Evolutionary conservation across 2,888 invertebrate genomes (phyloP), one percentile per base, ranked within the genome.

Genomic region (Anoncus sp.): DNA sequence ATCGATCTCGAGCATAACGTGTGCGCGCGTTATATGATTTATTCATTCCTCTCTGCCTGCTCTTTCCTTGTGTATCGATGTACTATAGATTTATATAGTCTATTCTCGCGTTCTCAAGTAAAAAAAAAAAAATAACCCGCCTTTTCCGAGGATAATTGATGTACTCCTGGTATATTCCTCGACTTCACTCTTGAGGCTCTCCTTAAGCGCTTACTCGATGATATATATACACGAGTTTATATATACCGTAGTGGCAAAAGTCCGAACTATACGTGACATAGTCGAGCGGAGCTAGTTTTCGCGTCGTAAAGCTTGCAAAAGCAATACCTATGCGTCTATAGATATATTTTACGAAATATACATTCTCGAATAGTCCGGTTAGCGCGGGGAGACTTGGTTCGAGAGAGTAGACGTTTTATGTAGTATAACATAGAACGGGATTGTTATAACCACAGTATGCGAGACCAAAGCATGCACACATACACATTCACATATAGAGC

Each of bases 81-180:
- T 18, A 18, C 7, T 45, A 57, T 27, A 24, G 40, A 20, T 67
- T 45, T 35, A 35, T 62, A 59, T 53, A 35, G 66, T 38, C 47
- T 59, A 12, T 70, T 45, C 55, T 20, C 45, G 22, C 65, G 70
- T 66, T 27, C 53, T 66, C n/a, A 20, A 45, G 38, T 20, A 20
- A 57, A 38, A 53, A 65, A 53, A 62, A 22, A 53, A 53, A 53
- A 14, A 40, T 40, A 35, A 31, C 43, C n/a, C n/a, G n/a, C n/a
- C n/a, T n/a, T n/a, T n/a, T n/a, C 31, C 2, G n/a, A 51, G 69
- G 77, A 78, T 78, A 78, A 78, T 78, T 70, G 77, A 74, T 78
- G 74, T 78, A 78, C 77, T 69, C 27, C 45, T 40, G 70, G 38
- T 65, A 57, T 53, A 24, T 51, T 45, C 47, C 43, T 20, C 59